These are phyloP conservation scores for Orius laevigatus DNA, from an alignment of 1,140 invertebrate genomes.

Conservation along the genomic window DNA sequence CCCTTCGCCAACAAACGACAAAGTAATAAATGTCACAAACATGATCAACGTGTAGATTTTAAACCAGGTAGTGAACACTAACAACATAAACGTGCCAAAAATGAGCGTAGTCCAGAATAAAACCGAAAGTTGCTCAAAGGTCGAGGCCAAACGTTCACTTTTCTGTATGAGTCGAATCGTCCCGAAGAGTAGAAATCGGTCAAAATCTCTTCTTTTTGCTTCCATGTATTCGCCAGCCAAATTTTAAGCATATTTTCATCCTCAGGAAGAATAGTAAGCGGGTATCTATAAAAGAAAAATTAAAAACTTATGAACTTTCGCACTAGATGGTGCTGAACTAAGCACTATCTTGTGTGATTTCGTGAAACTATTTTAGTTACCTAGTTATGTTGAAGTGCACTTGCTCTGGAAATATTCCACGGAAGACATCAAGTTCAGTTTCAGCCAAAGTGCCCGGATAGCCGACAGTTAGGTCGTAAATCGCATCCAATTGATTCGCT, in stretches of 20 bases:
- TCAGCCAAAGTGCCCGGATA: slow-evolving; percentile 53
- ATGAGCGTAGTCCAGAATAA: slow-evolving; percentile 36
- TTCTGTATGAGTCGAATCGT: slow-evolving; percentile 25
- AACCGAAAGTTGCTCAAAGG: slow-evolving; percentile 29
- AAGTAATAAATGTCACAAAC: slow-evolving; percentile 29
- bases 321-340: neutral
- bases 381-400: slow-evolving; percentile 59
- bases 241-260: slow-evolving; percentile 36
- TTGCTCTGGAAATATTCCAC: slow-evolving; percentile 48
- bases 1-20: slow-evolving; percentile 34
- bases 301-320: neutral
- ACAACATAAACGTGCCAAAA: slow-evolving; percentile 27
- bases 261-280: slow-evolving; percentile 37
- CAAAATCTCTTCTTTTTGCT: slow-evolving; percentile 45
- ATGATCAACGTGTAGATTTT: slow-evolving; percentile 32
- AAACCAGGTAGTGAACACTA: slow-evolving; percentile 30
- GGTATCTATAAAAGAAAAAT: slow-evolving; percentile 28
- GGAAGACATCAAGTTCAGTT: slow-evolving; percentile 44
- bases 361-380: slow-evolving; percentile 24
- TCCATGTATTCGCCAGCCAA: slow-evolving; percentile 59
- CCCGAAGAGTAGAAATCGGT: slow-evolving; percentile 38
- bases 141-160: slow-evolving; percentile 21
- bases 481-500: slow-evolving; percentile 43
- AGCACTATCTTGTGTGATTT: neutral
- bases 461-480: slow-evolving; percentile 65